Conservation (phyloP, 2,113 vertebrate genomes). For the Calyptomena viridis region DNA sequence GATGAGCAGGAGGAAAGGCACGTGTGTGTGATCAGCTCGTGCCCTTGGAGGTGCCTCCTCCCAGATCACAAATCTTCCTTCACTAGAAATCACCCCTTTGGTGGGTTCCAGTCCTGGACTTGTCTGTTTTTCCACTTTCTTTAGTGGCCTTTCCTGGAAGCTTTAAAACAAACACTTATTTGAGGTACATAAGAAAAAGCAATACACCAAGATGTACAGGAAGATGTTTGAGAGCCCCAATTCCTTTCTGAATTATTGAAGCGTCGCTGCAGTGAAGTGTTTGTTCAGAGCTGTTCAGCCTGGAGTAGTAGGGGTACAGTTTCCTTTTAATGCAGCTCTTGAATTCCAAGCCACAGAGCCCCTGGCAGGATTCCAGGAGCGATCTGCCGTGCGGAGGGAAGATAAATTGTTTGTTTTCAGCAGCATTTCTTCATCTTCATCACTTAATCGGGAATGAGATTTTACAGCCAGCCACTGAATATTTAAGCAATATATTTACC, state of each 20-base stretch:
- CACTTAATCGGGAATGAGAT: slow-evolving; percentile 45
- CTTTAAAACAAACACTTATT: neutral
- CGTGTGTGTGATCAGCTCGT: slow-evolving; percentile 21
- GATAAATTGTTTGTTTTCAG: slow-evolving; percentile 62
- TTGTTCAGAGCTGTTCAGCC: neutral
- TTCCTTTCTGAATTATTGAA: neutral
- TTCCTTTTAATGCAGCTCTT: slow-evolving; percentile 6
- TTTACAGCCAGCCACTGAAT: slow-evolving; percentile 35
- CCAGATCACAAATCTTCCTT: slow-evolving; percentile 3
- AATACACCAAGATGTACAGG: neutral
- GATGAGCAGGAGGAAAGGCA: slow-evolving; percentile 8
- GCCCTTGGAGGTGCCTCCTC: slow-evolving; percentile 54
- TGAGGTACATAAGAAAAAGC: neutral
- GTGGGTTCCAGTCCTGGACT: neutral
- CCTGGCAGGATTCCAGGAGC: neutral
- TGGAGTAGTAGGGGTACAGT: neutral
- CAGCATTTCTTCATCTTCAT: slow-evolving; percentile 56
- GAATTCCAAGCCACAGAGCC: slow-evolving; percentile 13
- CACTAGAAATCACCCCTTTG: neutral
- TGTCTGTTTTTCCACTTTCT: neutral
- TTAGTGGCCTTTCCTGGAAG: neutral
- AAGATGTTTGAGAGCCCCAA: neutral
- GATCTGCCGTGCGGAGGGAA: neutral
- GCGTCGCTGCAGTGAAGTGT: neutral
- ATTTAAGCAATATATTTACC: slow-evolving; percentile 37